These are phyloP conservation scores for Coregonus sp. DNA, from an alignment of 2,797 vertebrate genomes.

Conservation along the genomic window DNA sequence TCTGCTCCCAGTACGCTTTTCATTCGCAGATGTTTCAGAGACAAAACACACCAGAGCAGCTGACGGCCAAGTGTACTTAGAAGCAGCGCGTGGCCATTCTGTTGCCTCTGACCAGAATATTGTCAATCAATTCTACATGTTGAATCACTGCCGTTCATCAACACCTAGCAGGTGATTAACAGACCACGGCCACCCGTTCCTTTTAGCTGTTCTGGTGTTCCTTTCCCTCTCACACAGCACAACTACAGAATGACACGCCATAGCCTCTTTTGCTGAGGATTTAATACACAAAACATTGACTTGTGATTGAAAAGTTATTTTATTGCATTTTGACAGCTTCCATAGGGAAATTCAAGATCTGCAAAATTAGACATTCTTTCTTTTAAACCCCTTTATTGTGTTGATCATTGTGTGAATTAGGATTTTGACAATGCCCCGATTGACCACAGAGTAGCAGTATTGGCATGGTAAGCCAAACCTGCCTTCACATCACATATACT, in stretches of 20 bases:
- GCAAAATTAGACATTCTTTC: not conserved
- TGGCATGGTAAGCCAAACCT: not conserved
- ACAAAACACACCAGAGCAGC: not conserved
- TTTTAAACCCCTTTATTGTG: not conserved
- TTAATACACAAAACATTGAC: not conserved
- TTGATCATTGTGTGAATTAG: not conserved
- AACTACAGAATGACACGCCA: not conserved
- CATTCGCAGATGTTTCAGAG: not conserved
- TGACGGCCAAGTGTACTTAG: not conserved
- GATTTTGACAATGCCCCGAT: not conserved
- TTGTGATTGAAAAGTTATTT: not conserved
- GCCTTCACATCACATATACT: not conserved
- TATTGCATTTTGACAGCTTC: not conserved
- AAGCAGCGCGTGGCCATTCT: not conserved
- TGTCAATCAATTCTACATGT: not conserved
- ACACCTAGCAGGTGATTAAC: too few relatives aligned
- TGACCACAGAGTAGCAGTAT: slow-evolving; percentile 34
- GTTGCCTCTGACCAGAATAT: not conserved
- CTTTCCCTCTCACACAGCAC: too few relatives aligned
- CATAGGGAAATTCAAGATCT: not conserved
- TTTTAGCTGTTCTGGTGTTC: too few relatives aligned
- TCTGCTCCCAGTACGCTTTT: not conserved
- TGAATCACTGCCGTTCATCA: too few relatives aligned
- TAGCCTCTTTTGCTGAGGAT: not conserved
- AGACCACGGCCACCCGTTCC: too few relatives aligned